Percentiles rank a stretch among this genome's conserved stretches.
Evolutionary conservation across 1,140 invertebrate species (phyloP).

Genomic region (Anadara kagoshimensis): DNA sequence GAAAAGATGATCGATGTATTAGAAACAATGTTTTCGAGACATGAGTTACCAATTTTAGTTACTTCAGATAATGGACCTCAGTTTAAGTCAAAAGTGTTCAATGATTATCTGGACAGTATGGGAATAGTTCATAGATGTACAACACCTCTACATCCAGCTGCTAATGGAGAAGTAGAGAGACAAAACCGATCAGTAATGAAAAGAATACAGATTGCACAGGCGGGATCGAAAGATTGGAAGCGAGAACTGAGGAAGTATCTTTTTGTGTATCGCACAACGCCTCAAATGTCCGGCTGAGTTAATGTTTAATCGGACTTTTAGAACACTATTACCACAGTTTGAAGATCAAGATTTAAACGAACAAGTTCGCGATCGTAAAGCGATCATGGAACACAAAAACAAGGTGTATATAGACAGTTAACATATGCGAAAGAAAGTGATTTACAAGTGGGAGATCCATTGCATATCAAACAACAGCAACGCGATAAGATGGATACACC

Average conservation of each 20-base stretch:
- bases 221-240: conserved; percentile 40
- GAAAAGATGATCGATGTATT: no score
- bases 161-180: conserved; percentile 49
- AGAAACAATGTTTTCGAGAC: no score
- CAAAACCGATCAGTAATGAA: conserved; percentile 48
- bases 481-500: conserved; percentile 33
- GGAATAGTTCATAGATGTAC: conserved; percentile 17
- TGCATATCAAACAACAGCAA: conserved; percentile 27
- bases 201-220: conserved; percentile 38
- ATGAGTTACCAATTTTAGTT: no score
- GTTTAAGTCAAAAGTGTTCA: no score
- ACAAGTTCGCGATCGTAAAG: not conserved
- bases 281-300: conserved; percentile 51
- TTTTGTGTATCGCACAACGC: conserved; percentile 40
- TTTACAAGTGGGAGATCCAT: conserved; percentile 20
- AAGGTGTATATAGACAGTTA: conserved; percentile 33
- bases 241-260: conserved; percentile 40
- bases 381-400: no score
- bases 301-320: conserved; percentile 17
- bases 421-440: conserved; percentile 20
- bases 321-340: conserved; percentile 39
- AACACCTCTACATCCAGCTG: conserved; percentile 41
- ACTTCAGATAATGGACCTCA: conserved; percentile 46
- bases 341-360: conserved; percentile 2
- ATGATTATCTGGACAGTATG: conserved; percentile 34